Evolutionary conservation across 2,113 vertebrate species (phyloP).

Genomic region (Corythornis vintsioides): DNA sequence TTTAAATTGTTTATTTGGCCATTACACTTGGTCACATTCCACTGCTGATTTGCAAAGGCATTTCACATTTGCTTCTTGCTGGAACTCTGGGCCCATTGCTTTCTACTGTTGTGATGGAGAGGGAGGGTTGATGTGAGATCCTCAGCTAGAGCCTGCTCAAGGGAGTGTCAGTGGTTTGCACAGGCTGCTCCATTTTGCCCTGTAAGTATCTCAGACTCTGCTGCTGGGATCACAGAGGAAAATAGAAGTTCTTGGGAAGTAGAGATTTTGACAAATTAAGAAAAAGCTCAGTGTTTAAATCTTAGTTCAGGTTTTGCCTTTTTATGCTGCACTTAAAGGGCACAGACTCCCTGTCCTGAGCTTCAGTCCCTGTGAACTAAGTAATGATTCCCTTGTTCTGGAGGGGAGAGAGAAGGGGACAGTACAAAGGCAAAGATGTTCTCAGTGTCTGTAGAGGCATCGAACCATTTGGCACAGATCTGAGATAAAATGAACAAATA

Average conservation of each 20-base stretch:
- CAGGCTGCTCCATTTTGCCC: neutral
- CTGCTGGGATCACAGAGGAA: neutral
- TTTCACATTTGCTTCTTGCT: conserved; percentile 7
- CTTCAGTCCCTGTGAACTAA: conserved; percentile 4
- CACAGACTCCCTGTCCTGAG: neutral
- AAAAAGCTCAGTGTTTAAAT: neutral
- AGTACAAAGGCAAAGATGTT: neutral
- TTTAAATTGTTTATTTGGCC: conserved; percentile 29
- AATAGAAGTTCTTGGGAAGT: neutral
- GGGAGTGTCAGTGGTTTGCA: neutral
- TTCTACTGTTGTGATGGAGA: neutral
- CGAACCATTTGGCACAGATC: conserved; percentile 2
- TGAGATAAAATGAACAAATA: conserved; percentile 33
- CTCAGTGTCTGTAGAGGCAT: neutral
- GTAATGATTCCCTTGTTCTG: neutral
- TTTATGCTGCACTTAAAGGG: conserved; percentile 15
- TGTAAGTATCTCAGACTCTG: neutral
- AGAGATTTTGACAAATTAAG: conserved; percentile 14
- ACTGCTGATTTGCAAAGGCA: conserved; percentile 3
- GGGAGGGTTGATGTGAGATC: neutral
- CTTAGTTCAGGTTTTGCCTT: neutral
- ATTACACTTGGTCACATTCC: neutral
- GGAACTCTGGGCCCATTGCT: neutral
- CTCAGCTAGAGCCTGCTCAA: neutral
- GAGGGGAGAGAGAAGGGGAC: neutral